Evolutionary conservation across 2,797 vertebrate genomes (phyloP), one percentile per base, ranked within the genome.

Genomic region (Gymnocypris eckloni): DNA sequence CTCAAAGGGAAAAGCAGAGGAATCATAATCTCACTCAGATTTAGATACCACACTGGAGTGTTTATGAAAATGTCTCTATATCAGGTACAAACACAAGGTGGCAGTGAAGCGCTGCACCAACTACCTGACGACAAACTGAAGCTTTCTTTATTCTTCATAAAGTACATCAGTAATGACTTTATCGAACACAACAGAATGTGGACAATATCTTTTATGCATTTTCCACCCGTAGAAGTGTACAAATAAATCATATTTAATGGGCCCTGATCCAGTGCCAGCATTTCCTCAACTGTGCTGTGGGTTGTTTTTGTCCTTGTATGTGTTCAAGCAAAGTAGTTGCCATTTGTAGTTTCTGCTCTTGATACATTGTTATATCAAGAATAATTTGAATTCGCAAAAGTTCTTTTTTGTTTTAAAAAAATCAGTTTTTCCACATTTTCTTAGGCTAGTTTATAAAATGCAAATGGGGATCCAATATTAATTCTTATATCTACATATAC

Each of bases 271-370:
- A 37, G 33, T 6, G 2, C 28, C 71, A 8, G 15, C 37, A 39
- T 54, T 69, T 77, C 4, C 22, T 77, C 10, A 5, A 7, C n/a
- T 73, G 54, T 76, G 18, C 54, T 64, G 70, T 9, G 25, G 70
- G n/a, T 73, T 75, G 72, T 82, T 82, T 83, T 75, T 75, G 41
- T 83, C 4, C 11, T 72, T n/a, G 25, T 43, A 18, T 61, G 10
- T 45, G 54, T 75, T 75, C 20, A 75, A 48, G 54, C 43, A 20
- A 22, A 75, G 10, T 12, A 18, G 13, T 39, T 75, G 70, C 11
- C 8, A 61, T 73, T 82, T n/a, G 22, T 43, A 25, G 37, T 82
- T 61, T 18, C 25, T 83, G 43, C 13, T 83, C 4, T 67, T 66
- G 28, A 64, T 52, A 18, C 13, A 66, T 52, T 52, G 12, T 66